Base-by-base conservation (phyloP, 2,113 vertebrate genomes). In the Anolis carolinensis region DNA sequence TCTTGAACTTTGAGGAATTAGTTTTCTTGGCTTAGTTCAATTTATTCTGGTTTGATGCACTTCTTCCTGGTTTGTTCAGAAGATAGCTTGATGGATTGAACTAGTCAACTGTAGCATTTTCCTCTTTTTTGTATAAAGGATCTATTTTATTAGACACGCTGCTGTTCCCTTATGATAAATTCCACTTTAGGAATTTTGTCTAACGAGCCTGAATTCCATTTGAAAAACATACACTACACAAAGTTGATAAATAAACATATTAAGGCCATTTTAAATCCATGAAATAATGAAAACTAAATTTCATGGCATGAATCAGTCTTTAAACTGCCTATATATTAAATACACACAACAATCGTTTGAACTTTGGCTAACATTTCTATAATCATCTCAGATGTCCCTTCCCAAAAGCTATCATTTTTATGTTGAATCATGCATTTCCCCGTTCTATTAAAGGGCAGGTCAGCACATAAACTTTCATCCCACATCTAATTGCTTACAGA, bases 401-500 rank as follows among this genome's bases (percentile, higher is more conserved):
- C 36, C 32, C 79, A 83, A 82, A 34, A 30, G 30, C 23, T 7
- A 44, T 65, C 81, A 65, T n/a, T 39, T 68, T 67, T 65, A 73
- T 21, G 74, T 78, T 84, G 30, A 13, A 68, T 20, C 25, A 50
- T 21, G 52, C 25, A 77, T 23, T 62, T 78, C 32, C 82, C 7
- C 30, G 34, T 39, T 82, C 39, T 5, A 32, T 34, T 23, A 82
- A 87, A 73, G 68, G 39, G 11, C 84, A 0, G 71, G 68, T 86
- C 44, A 82, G 80, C 86, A 89, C 32, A 48, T 20, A 68, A 77
- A 72, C 30, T 23, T 87, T 89, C 6, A 87, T 65, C 25, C 44
- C 34, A 48, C 55, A 87, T 81, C 34, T 63, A 92, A 92, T 92
- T 90, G 88, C 52, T 82, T 87, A 50, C 25, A 84, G 82, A 93